A percentile compares a stretch with the other conserved stretches of the same genome.
These are phyloP conservation scores for Sibirionetta formosa DNA, from an alignment of 2,797 vertebrate species.

Conservation along the genomic window DNA sequence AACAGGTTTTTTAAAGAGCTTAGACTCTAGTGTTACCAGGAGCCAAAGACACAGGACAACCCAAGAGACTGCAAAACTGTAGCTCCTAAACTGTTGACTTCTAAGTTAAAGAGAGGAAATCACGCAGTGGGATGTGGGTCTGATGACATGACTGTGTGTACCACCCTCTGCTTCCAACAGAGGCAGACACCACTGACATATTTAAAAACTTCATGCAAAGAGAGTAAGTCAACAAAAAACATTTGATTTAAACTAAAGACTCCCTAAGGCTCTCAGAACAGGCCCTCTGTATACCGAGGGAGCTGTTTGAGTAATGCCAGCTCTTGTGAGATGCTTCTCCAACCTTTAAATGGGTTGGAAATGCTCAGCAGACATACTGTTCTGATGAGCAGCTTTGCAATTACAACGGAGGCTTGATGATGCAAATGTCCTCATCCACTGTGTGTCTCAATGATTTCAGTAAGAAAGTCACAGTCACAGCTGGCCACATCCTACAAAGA, in stretches of 20 bases:
- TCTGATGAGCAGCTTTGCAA: constrained; percentile 4
- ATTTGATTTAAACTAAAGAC: constrained; percentile 12
- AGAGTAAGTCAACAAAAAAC: not conserved
- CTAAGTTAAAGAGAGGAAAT: constrained; percentile 3
- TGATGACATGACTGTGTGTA: not conserved
- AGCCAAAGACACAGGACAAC: constrained; percentile 16
- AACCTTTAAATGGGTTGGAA: constrained; percentile 36
- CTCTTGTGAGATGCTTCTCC: constrained; percentile 58
- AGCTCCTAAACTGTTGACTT: constrained; percentile 23
- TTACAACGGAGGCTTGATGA: not conserved
- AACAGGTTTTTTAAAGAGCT: not conserved
- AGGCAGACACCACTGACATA: not conserved
- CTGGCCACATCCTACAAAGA: not conserved
- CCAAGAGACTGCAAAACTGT: not conserved
- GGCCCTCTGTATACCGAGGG: not conserved
- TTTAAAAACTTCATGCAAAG: not conserved
- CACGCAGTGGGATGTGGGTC: not conserved
- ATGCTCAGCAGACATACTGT: not conserved
- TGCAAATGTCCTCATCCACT: not conserved
- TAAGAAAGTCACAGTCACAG: not conserved
- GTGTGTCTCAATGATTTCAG: not conserved
- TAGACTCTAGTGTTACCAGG: not conserved
- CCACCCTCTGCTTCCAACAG: not conserved
- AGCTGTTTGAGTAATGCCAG: constrained; percentile 47
- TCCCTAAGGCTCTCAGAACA: constrained; percentile 32